phyloP scores from a whole-genome alignment of 1,140 invertebrate genomes.

The Drosophila santomea region DNA sequence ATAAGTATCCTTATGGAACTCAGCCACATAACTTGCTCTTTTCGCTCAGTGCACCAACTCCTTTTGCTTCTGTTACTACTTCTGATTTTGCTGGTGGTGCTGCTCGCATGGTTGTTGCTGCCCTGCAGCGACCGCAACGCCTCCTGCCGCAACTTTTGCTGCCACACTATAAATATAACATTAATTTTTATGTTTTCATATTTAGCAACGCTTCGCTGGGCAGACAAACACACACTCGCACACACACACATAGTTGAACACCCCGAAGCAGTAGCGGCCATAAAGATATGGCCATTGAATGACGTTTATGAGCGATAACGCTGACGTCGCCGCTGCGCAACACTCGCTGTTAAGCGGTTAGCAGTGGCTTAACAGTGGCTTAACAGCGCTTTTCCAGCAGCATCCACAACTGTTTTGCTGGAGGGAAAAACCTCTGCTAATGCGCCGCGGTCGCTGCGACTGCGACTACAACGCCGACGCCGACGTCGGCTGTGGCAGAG shows the following conservation, averaged over 20 bases:
- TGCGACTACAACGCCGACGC: slow-evolving; percentile 19
- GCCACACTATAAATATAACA: slow-evolving; percentile 83
- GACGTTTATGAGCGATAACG: slow-evolving; percentile 79
- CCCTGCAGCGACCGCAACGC: slow-evolving; percentile 72
- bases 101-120: slow-evolving; percentile 24
- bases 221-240: slow-evolving; percentile 51
- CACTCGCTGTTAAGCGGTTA: slow-evolving; percentile 40
- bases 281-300: slow-evolving; percentile 75
- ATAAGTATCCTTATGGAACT: not conserved
- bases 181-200: slow-evolving; percentile 83
- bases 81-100: slow-evolving; percentile 11
- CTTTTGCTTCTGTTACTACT: slow-evolving; percentile 14
- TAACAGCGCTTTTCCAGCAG: slow-evolving; percentile 58
- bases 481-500: slow-evolving; percentile 17
- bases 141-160: slow-evolving; percentile 68
- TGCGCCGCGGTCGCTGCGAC: slow-evolving; percentile 27
- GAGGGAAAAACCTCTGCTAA: slow-evolving; percentile 35
- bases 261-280: slow-evolving; percentile 26
- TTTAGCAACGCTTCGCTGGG: slow-evolving; percentile 76
- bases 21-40: not conserved
- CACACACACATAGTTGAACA: slow-evolving; percentile 27
- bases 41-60: slow-evolving; percentile 5
- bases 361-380: slow-evolving; percentile 13
- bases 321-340: slow-evolving; percentile 38
- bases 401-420: slow-evolving; percentile 59